Conservation (phyloP, 2,113 vertebrate species). For the Butorides virescens region DNA sequence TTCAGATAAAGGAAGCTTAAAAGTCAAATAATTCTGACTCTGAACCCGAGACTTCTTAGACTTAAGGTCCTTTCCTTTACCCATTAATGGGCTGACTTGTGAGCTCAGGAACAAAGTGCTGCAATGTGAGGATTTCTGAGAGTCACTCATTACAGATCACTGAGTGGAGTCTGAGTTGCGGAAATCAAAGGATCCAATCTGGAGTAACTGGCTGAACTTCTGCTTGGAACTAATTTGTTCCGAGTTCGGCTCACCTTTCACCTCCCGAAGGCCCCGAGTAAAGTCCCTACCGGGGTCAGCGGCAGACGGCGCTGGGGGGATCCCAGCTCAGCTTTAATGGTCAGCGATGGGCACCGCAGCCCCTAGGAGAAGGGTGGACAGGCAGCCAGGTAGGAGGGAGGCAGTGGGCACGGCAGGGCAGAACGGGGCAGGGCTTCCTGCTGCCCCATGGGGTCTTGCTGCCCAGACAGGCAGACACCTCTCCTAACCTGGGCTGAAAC, state of each 20-base stretch:
- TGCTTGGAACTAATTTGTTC: constrained; percentile 76
- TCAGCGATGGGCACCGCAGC: background rate
- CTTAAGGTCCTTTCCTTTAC: constrained; percentile 73
- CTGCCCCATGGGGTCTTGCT: background rate
- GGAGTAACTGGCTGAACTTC: constrained; percentile 76
- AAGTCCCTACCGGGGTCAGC: constrained; percentile 66
- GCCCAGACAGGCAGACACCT: background rate
- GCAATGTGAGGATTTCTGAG: constrained; percentile 76
- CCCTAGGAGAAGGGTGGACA: background rate
- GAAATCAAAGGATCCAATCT: constrained; percentile 77
- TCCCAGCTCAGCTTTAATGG: constrained; percentile 3
- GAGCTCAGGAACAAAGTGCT: constrained; percentile 75
- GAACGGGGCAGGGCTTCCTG: background rate
- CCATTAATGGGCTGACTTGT: constrained; percentile 78
- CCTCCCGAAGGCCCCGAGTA: constrained; percentile 56
- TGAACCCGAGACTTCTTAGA: constrained; percentile 75
- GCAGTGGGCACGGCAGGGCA: background rate
- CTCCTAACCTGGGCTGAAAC: background rate
- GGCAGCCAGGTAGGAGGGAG: background rate
- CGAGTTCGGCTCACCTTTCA: constrained; percentile 70
- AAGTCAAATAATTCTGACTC: constrained; percentile 76
- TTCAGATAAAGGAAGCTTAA: constrained; percentile 76
- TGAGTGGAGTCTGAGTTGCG: constrained; percentile 72
- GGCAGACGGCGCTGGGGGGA: constrained; percentile 33
- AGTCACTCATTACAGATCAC: constrained; percentile 77